These are phyloP conservation scores for Corythaeola cristata DNA, from an alignment of 2,113 vertebrate species.

Conservation along the genomic window DNA sequence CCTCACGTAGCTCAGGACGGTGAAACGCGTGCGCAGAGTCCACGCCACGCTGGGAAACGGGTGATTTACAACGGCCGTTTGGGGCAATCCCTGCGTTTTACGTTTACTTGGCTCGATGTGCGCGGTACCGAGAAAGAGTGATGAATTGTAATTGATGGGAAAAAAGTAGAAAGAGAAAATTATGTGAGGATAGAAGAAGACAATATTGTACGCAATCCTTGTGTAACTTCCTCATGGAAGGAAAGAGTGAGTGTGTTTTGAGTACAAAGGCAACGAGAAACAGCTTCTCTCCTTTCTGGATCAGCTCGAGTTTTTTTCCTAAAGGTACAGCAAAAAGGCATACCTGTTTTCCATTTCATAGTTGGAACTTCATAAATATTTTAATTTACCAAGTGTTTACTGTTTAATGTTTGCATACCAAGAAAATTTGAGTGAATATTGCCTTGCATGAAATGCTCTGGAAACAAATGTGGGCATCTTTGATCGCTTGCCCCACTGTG, in stretches of 20 bases:
- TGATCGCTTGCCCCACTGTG: background rate
- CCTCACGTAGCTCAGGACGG: accelerated
- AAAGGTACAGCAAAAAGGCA: background rate
- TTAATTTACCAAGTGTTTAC: background rate
- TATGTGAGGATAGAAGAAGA: background rate
- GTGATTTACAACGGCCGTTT: background rate
- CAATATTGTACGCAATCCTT: background rate
- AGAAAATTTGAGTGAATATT: background rate
- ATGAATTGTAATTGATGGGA: background rate
- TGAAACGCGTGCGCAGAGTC: accelerated
- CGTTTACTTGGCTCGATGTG: background rate
- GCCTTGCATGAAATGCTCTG: background rate
- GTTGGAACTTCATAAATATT: constrained; percentile 6
- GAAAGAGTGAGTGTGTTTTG: background rate
- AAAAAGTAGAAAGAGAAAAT: background rate
- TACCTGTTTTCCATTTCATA: background rate
- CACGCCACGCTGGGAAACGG: background rate
- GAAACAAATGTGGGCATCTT: background rate
- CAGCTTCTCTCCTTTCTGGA: background rate
- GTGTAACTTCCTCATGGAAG: background rate
- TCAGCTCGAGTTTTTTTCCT: background rate
- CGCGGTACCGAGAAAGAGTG: background rate
- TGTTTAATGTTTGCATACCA: background rate
- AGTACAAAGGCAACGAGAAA: background rate
- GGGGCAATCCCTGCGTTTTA: background rate